These are phyloP conservation scores for Dicrostonyx torquatus DNA, from an alignment of 2,797 vertebrate genomes.

Conservation along the genomic window DNA sequence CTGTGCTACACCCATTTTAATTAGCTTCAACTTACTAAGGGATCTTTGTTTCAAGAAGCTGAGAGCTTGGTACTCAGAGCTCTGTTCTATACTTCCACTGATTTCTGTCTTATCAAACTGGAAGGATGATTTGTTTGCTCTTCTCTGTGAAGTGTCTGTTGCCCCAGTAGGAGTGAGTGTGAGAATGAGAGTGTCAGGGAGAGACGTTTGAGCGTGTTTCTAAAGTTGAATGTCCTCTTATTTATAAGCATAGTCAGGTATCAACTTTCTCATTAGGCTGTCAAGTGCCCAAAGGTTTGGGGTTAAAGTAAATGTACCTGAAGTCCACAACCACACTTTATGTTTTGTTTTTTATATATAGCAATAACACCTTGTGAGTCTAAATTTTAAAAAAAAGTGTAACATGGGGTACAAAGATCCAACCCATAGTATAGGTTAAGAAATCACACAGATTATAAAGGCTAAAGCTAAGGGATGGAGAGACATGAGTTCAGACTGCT, in stretches of 20 bases:
- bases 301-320: neutral
- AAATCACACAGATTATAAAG: neutral
- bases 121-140: neutral
- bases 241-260: neutral
- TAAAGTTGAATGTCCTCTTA: neutral
- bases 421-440: neutral
- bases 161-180: neutral
- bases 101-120: neutral
- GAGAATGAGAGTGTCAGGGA: neutral
- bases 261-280: neutral
- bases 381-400: constrained; percentile 18
- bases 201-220: neutral
- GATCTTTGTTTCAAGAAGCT: neutral
- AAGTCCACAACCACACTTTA: rapidly evolving
- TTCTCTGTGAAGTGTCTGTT: neutral
- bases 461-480: neutral
- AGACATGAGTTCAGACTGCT: neutral
- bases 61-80: neutral
- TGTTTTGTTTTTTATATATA: neutral
- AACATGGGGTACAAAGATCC: neutral
- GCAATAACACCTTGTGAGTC: neutral
- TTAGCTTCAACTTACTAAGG: neutral
- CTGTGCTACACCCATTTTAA: neutral
- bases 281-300: neutral
- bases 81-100: neutral